A percentile compares a stretch with the other conserved stretches of the same genome.
phyloP scores from a whole-genome alignment of 2,888 invertebrate species.

The Eilema griseolum region DNA sequence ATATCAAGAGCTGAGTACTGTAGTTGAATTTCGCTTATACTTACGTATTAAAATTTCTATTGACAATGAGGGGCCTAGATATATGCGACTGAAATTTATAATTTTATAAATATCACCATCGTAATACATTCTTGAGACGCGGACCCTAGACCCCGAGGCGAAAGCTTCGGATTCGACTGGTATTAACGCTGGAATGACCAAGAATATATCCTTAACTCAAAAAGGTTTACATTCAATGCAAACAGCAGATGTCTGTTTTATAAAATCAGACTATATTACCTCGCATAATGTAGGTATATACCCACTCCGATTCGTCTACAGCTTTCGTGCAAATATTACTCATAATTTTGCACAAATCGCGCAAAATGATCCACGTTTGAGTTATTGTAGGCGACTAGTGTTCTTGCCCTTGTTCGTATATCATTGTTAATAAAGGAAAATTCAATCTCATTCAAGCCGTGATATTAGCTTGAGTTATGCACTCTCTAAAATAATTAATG shows the following conservation, averaged over 20 bases:
- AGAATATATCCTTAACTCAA: no score
- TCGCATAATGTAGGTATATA: neutral
- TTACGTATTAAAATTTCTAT: neutral
- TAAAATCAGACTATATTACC: neutral
- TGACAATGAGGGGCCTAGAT: neutral
- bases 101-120: neutral
- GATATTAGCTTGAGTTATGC: constrained; percentile 61
- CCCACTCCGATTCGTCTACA: neutral
- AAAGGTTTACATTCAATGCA: neutral
- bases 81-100: constrained; percentile 3
- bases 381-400: neutral
- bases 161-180: no score
- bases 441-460: constrained; percentile 37
- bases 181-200: no score
- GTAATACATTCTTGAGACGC: no score
- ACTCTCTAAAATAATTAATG: constrained; percentile 54
- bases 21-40: neutral
- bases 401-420: constrained; percentile 20
- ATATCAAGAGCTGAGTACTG: neutral
- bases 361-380: no score
- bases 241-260: neutral
- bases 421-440: constrained; percentile 38
- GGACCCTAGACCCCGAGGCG: no score
- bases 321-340: no score
- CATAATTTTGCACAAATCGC: no score